Evolutionary conservation across 2,888 invertebrate genomes (phyloP).

Genomic region (Odontocolon sp.): DNA sequence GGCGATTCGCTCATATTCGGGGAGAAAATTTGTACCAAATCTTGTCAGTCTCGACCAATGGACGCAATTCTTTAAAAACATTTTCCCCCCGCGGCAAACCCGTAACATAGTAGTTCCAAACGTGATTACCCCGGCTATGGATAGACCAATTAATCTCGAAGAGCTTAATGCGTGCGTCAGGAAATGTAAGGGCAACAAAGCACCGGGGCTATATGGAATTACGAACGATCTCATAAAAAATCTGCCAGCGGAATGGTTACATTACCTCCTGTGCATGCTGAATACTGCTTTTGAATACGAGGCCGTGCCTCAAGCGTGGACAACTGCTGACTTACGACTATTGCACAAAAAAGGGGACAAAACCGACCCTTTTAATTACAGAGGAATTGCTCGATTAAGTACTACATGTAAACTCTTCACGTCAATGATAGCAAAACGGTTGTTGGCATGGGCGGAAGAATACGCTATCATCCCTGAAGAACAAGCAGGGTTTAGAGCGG

Average conservation of each 20-base stretch:
- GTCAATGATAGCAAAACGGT: not conserved
- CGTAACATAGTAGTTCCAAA: not conserved
- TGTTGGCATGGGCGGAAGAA: slow-evolving; percentile 19
- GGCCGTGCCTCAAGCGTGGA: slow-evolving; percentile 32
- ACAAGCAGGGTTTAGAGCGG: slow-evolving; percentile 45
- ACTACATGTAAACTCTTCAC: slow-evolving; percentile 34
- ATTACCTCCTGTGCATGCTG: not conserved
- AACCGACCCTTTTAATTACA: slow-evolving; percentile 41
- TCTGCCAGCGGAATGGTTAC: not conserved
- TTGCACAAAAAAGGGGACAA: slow-evolving; percentile 45
- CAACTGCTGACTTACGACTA: slow-evolving; percentile 3
- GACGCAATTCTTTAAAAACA: not conserved
- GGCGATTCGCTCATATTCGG: not conserved
- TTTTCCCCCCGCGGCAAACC: not conserved
- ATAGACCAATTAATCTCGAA: not conserved
- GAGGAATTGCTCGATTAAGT: slow-evolving; percentile 47
- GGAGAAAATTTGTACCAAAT: not conserved
- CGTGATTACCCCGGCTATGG: not conserved
- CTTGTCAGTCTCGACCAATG: slow-evolving; percentile 3
- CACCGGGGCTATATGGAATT: slow-evolving; percentile 29
- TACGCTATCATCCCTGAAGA: slow-evolving; percentile 41
- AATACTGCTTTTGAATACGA: slow-evolving; percentile 12
- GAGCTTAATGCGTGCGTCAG: not conserved
- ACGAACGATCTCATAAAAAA: slow-evolving; percentile 26
- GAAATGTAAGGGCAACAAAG: slow-evolving; percentile 26